Percentiles rank a stretch among this genome's conserved stretches.
Evolutionary conservation across 2,888 invertebrate genomes (phyloP).

Genomic region (Cheilosia vulpina): DNA sequence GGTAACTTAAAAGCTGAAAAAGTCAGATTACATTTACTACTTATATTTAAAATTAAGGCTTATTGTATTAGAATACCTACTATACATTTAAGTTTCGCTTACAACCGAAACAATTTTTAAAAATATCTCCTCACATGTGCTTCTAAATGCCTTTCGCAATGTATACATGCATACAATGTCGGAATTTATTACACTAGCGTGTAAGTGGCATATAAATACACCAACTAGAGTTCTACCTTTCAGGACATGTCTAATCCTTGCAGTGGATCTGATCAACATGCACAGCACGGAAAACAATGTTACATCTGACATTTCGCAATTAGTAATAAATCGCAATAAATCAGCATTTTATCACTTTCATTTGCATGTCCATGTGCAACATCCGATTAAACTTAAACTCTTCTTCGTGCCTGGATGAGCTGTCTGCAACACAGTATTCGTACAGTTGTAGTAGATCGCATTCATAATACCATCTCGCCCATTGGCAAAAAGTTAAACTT

Average conservation of each 20-base stretch:
- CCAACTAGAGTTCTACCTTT: constrained; percentile 17
- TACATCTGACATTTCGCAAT: constrained; percentile 44
- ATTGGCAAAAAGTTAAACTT: constrained; percentile 65
- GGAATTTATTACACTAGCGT: background rate
- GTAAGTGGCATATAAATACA: background rate
- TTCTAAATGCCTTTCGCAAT: background rate
- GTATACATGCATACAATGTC: constrained; percentile 1
- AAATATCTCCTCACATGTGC: background rate
- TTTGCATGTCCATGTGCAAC: constrained; percentile 66
- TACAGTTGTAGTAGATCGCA: background rate
- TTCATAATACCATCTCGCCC: background rate
- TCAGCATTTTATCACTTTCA: constrained; percentile 72
- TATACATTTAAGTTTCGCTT: too few species aligned
- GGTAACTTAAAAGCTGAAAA: too few species aligned
- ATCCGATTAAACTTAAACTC: constrained; percentile 60
- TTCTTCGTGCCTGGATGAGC: constrained; percentile 33
- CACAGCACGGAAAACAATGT: background rate
- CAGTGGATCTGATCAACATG: background rate
- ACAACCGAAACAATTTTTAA: background rate
- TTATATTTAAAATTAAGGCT: too few species aligned
- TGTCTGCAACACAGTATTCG: constrained; percentile 2
- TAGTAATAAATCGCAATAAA: constrained; percentile 67
- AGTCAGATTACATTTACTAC: too few species aligned
- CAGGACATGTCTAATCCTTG: constrained; percentile 14
- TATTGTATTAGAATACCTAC: too few species aligned